A percentile compares a stretch with the other conserved stretches of the same genome.
Evolutionary conservation across 2,113 vertebrate genomes (phyloP).

Genomic region (Spea bombifrons): DNA sequence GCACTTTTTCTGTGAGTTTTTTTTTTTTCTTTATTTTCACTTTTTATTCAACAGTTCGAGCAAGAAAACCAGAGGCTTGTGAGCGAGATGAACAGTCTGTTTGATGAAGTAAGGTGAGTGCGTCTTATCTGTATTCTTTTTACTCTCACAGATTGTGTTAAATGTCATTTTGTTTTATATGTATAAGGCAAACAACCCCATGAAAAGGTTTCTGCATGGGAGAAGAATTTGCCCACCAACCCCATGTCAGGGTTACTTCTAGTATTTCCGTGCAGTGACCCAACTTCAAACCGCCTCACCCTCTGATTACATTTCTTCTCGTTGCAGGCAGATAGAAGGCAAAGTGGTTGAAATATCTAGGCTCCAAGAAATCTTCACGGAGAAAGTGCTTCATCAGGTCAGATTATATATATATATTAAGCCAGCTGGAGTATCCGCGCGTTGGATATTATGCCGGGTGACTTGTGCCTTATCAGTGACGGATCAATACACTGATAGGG

Average conservation of each 20-base stretch:
- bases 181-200: no score
- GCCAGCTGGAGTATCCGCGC: no score
- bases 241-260: no score
- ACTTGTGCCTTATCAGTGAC: no score
- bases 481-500: no score
- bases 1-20: no score
- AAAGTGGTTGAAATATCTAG: constrained; percentile 97
- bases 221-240: no score
- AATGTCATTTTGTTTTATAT: no score
- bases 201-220: no score
- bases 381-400: constrained; percentile 95
- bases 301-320: constrained; percentile 42
- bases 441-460: no score
- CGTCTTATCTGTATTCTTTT: neutral
- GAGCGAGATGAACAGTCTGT: constrained; percentile 92
- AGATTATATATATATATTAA: constrained; percentile 10
- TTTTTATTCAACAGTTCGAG: constrained; percentile 78
- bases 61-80: constrained; percentile 93
- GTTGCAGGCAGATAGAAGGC: constrained; percentile 90
- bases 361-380: constrained; percentile 95
- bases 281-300: no score
- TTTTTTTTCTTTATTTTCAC: neutral
- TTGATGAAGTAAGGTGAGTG: constrained; percentile 89
- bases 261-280: no score
- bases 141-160: neutral